Evolutionary conservation across 2,113 vertebrate genomes (phyloP).

Genomic region (Salvelinus namaycush): DNA sequence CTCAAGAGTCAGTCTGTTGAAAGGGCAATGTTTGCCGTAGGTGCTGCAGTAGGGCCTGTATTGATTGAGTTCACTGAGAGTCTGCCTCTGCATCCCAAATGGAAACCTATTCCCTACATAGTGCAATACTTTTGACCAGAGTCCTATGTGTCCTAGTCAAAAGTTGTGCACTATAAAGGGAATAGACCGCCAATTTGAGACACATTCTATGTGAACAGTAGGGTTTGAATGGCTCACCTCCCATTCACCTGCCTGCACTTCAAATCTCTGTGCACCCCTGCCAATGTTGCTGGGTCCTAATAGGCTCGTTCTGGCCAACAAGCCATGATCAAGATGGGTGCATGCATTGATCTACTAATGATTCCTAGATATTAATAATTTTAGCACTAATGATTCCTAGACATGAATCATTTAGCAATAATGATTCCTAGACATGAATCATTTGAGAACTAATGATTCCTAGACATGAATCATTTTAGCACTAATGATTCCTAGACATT

Average conservation of each 20-base stretch:
- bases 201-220: background rate
- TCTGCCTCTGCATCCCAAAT: conserved; percentile 10
- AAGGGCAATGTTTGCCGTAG: background rate
- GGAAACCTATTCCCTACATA: too few species aligned
- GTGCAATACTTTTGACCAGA: too few species aligned
- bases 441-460: too few species aligned
- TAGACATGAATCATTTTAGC: too few species aligned
- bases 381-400: too few species aligned
- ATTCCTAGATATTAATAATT: too few species aligned
- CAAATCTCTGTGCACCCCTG: conserved; percentile 23
- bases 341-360: conserved; percentile 39
- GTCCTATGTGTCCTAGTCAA: too few species aligned
- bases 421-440: too few species aligned
- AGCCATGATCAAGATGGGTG: conserved; percentile 31
- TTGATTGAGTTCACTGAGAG: conserved; percentile 35
- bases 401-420: too few species aligned
- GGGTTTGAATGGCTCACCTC: conserved; percentile 36
- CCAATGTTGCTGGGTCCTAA: conserved; percentile 30
- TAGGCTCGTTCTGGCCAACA: conserved; percentile 27
- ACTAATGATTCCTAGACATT: too few species aligned
- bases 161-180: too few species aligned
- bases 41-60: background rate
- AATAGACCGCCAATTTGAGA: too few species aligned
- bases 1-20: background rate
- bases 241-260: conserved; percentile 53